Evolutionary conservation across 2,888 invertebrate genomes (phyloP).

Genomic region (Synanthedon tipuliformis): DNA sequence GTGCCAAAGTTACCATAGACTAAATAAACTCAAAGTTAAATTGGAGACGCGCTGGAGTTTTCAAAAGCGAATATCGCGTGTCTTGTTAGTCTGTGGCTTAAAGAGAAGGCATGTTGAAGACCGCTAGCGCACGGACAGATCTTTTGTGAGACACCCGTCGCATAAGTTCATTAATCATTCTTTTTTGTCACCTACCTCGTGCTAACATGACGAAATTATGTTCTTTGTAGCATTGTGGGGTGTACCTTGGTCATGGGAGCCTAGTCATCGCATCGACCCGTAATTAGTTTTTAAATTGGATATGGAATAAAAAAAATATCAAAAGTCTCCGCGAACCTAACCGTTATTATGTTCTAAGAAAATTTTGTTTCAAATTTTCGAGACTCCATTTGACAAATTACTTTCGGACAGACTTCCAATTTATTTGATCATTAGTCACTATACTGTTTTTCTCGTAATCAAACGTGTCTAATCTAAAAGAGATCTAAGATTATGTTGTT

Average conservation of each 20-base stretch:
- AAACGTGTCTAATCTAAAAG: constrained; percentile 3
- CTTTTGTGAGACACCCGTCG: constrained; percentile 40
- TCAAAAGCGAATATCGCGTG: neutral
- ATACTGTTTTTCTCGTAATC: constrained; percentile 23
- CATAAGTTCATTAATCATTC: constrained; percentile 53
- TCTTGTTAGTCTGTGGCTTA: constrained; percentile 16
- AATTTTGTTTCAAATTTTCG: constrained; percentile 1
- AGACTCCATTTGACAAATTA: constrained; percentile 66
- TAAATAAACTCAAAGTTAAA: neutral
- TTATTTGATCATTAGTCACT: constrained; percentile 40
- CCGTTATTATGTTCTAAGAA: constrained; percentile 49
- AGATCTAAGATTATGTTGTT: neutral
- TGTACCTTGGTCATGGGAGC: constrained; percentile 46
- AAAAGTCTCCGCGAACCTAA: constrained; percentile 44
- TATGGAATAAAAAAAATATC: constrained; percentile 46
- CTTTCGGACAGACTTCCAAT: constrained; percentile 25
- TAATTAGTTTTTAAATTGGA: constrained; percentile 70
- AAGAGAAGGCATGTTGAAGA: constrained; percentile 23
- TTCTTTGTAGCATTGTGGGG: constrained; percentile 53
- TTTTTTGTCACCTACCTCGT: constrained; percentile 58
- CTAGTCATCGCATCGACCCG: constrained; percentile 50
- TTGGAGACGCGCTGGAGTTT: neutral
- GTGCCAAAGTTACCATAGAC: constrained; percentile 3
- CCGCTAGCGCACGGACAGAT: constrained; percentile 37
- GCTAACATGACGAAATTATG: constrained; percentile 62